A percentile compares a stretch with the other conserved stretches of the same genome.
Evolutionary conservation across 2,888 invertebrate genomes (phyloP).

Genomic region (Sthenelais limicola): DNA sequence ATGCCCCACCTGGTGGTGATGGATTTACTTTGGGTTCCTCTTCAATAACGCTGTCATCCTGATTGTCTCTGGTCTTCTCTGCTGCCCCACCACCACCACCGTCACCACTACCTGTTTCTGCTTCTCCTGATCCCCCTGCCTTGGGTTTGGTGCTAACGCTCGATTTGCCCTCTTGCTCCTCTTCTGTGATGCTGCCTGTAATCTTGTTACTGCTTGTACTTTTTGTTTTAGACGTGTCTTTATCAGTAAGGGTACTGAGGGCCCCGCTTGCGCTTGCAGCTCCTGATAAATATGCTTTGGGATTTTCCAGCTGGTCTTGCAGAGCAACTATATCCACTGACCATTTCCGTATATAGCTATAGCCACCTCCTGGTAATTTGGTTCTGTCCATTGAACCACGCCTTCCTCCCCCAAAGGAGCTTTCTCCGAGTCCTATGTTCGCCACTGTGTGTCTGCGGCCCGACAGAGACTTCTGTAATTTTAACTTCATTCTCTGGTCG

Average conservation of each 20-base stretch:
- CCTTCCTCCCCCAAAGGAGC: slow-evolving; percentile 24
- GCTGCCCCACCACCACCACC: background rate
- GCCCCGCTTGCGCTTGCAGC: slow-evolving; percentile 29
- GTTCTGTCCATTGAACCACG: slow-evolving; percentile 13
- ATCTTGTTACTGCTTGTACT: slow-evolving; percentile 37
- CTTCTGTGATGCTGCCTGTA: slow-evolving; percentile 28
- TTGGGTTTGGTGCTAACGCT: too few species aligned
- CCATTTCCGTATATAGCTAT: slow-evolving; percentile 70
- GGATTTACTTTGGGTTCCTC: background rate
- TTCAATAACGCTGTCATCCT: background rate
- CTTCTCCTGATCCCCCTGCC: too few species aligned
- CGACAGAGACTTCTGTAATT: slow-evolving; percentile 40
- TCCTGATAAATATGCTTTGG: slow-evolving; percentile 57
- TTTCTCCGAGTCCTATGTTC: slow-evolving; percentile 50
- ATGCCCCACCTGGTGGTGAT: background rate
- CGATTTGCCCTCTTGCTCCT: background rate
- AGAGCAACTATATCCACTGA: slow-evolving; percentile 70
- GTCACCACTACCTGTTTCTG: too few species aligned
- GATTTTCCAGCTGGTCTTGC: slow-evolving; percentile 70
- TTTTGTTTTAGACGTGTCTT: slow-evolving; percentile 22
- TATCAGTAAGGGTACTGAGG: slow-evolving; percentile 15
- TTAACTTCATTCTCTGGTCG: slow-evolving; percentile 51
- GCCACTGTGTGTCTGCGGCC: slow-evolving; percentile 54
- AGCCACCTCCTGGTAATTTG: slow-evolving; percentile 52
- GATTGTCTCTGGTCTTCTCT: background rate